Evolutionary conservation across 2,888 invertebrate genomes (phyloP).

Genomic region (Sphaeridia pumilis): DNA sequence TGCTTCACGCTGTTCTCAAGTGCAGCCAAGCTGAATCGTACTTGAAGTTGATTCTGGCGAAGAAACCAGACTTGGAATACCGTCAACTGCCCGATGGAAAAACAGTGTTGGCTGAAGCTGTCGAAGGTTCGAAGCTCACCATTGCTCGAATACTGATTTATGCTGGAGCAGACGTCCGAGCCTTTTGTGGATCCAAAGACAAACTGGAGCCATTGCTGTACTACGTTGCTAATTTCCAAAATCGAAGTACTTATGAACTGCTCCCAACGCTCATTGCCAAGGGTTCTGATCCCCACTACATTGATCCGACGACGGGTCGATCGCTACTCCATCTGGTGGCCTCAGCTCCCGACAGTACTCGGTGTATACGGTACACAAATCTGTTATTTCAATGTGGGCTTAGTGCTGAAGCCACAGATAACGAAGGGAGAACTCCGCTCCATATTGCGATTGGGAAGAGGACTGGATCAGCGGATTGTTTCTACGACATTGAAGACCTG

Average conservation of each 20-base stretch:
- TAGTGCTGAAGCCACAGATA: conserved; percentile 14
- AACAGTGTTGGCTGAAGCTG: conserved; percentile 40
- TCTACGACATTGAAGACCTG: conserved; percentile 42
- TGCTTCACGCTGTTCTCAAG: conserved; percentile 18
- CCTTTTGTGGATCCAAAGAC: conserved; percentile 12
- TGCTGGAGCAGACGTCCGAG: conserved; percentile 31
- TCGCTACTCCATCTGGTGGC: conserved; percentile 26
- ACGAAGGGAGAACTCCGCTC: conserved; percentile 40
- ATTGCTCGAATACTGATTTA: conserved; percentile 21
- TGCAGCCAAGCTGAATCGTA: neutral
- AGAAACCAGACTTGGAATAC: conserved; percentile 19
- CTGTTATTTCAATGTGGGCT: conserved; percentile 15
- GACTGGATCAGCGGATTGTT: conserved; percentile 40
- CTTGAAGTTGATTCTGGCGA: conserved; percentile 9
- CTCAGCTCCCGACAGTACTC: conserved; percentile 9
- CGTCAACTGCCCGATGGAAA: conserved; percentile 20
- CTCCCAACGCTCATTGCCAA: conserved; percentile 24
- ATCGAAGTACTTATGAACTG: conserved; percentile 5
- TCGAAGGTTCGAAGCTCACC: conserved; percentile 21
- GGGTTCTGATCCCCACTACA: conserved; percentile 19
- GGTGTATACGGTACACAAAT: conserved; percentile 14
- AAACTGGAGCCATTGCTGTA: neutral
- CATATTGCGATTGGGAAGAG: conserved; percentile 42
- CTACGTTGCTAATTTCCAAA: neutral
- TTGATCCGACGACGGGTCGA: conserved; percentile 22